Evolutionary conservation across 2,113 vertebrate genomes (phyloP).

Genomic region (Dermatemys mawii): DNA sequence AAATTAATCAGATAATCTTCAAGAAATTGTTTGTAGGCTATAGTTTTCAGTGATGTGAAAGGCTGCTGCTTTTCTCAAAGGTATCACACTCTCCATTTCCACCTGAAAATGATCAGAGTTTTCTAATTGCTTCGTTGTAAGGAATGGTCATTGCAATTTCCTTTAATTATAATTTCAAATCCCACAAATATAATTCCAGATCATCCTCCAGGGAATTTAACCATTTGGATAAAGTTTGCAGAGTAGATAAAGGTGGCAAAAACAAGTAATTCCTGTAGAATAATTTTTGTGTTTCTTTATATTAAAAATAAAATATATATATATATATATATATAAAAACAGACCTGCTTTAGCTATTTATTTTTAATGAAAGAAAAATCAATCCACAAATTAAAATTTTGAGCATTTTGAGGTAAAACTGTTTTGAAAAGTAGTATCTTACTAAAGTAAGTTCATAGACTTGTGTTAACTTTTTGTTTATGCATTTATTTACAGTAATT

Average conservation of each 20-base stretch:
- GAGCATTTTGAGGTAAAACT: constrained; percentile 4
- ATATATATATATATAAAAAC: no score
- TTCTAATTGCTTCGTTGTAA: constrained; percentile 61
- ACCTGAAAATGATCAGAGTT: constrained; percentile 63
- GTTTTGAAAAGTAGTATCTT: constrained; percentile 41
- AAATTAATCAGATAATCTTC: background rate
- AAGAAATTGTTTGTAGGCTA: background rate
- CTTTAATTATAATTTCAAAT: constrained; percentile 75
- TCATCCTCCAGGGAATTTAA: constrained; percentile 28
- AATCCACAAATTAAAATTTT: constrained; percentile 41
- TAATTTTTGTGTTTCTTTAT: background rate
- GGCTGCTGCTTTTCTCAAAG: constrained; percentile 58
- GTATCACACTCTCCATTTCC: constrained; percentile 22
- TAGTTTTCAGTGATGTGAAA: background rate
- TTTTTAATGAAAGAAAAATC: background rate
- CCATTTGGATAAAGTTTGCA: constrained; percentile 17
- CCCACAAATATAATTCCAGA: constrained; percentile 44
- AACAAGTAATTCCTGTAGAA: constrained; percentile 35
- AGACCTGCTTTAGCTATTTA: background rate
- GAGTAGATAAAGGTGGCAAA: background rate
- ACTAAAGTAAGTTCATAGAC: constrained; percentile 46
- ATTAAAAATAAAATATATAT: background rate
- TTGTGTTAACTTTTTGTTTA: constrained; percentile 66
- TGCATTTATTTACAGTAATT: constrained; percentile 16
- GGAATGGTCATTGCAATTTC: constrained; percentile 73